Conservation (phyloP, 1,140 invertebrate species). For the Melitaea cinxia region DNA sequence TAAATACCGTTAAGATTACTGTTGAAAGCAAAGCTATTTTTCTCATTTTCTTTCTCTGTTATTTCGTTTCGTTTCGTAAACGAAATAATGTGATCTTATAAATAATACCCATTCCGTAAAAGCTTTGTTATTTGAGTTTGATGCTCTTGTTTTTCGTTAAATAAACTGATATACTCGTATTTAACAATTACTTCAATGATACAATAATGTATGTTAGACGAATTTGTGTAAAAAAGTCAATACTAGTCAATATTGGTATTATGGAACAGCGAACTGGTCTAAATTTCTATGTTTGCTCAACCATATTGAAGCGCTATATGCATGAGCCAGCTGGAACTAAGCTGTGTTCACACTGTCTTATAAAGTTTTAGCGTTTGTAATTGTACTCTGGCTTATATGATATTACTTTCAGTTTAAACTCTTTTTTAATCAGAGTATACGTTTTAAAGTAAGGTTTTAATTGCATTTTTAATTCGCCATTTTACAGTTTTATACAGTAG, state of each 20-base stretch:
- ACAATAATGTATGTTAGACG: not conserved
- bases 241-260: constrained; percentile 52
- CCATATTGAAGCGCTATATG: constrained; percentile 58
- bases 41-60: too few relatives aligned
- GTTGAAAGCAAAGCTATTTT: too few relatives aligned
- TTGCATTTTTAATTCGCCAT: too few relatives aligned
- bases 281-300: constrained; percentile 63
- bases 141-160: not conserved
- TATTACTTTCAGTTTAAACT: constrained; percentile 7
- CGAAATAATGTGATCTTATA: not conserved
- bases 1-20: too few relatives aligned
- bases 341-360: constrained; percentile 44
- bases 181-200: not conserved
- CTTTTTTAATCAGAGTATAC: not conserved
- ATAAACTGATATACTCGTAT: not conserved
- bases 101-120: not conserved
- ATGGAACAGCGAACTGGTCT: constrained; percentile 53
- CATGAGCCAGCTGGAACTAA: constrained; percentile 49
- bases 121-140: not conserved
- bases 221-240: constrained; percentile 48
- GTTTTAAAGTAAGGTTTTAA: too few relatives aligned
- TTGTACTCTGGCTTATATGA: constrained; percentile 6
- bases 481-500: too few relatives aligned
- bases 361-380: constrained; percentile 15
- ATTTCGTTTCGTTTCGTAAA: too few relatives aligned